Conservation (phyloP, 2,797 vertebrate species). For the Gallinago stenura region DNA sequence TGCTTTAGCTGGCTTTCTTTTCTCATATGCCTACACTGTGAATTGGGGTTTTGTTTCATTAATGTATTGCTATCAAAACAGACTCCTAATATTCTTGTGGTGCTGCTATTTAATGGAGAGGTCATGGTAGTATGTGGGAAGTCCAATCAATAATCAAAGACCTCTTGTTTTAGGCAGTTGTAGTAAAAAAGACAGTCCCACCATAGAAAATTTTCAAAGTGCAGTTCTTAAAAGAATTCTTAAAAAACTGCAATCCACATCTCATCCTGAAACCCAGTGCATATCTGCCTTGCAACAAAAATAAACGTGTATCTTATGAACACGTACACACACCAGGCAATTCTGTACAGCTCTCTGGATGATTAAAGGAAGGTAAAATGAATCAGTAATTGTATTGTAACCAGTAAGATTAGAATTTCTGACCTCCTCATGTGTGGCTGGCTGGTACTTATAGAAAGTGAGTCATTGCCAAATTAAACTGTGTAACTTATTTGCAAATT, state of each 20-base stretch:
- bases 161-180: background rate
- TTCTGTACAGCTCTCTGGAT: background rate
- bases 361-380: background rate
- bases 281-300: background rate
- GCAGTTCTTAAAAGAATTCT: background rate
- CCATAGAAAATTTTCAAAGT: background rate
- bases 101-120: background rate
- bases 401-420: background rate
- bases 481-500: background rate
- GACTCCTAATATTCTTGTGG: background rate
- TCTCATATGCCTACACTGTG: background rate
- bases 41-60: background rate
- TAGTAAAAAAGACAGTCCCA: background rate
- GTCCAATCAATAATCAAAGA: background rate
- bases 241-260: background rate
- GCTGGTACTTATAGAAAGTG: background rate
- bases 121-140: background rate
- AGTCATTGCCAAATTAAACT: background rate
- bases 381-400: background rate
- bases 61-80: background rate
- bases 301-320: background rate
- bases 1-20: background rate
- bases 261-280: background rate
- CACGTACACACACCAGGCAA: background rate
- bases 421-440: background rate